Evolutionary conservation across 2,113 vertebrate species (phyloP), one percentile per base, ranked within the genome.

Genomic region (Cheirogaleus medius): DNA sequence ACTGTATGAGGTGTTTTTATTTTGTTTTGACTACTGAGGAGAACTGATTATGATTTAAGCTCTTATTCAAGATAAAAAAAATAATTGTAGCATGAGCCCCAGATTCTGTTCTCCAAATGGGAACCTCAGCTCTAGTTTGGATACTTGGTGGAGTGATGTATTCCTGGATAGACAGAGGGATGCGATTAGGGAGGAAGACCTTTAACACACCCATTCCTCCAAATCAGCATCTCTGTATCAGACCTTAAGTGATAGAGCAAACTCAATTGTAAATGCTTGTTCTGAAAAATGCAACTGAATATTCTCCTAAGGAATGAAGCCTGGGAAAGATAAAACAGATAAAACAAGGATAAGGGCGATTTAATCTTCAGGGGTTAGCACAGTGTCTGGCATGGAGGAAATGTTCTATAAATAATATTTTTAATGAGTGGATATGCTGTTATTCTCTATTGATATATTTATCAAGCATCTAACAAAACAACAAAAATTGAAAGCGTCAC

Each of bases 61-160:
- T 71, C 25, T 95, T 82, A 76, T 95, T 97, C 54, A 82, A 88
- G 39, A 84, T 58, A 52, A 89, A 94, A 94, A 58, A 84, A 87
- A 93, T 91, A 64, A 73, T 86, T 47, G n/a, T 66, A 8, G 25
- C n/a, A 81, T 52, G 23, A 85, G 81, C 20, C 37, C 44, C 91
- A 52, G 25, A 60, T 32, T 66, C 39, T 47, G 13, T 39, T 58
- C 25, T 88, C 88, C 47, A n/a, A 64, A 18, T 14, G 34, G 74
- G 27, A 92, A 68, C 20, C 1, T 89, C 8, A 29, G 25, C 17
- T 66, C 32, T 83, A 34, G 74, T 88, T 71, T 78, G 23, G 21
- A 47, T 76, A 84, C 29, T 37, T 52, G 54, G 49, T 49, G 42
- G 69, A 71, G 8, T 15, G 34, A 49, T 39, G 4, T 32, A 56